A percentile compares a stretch with the other conserved stretches of the same genome.
These are phyloP conservation scores for Anthoscopus minutus DNA, from an alignment of 2,113 vertebrate genomes.

Conservation along the genomic window DNA sequence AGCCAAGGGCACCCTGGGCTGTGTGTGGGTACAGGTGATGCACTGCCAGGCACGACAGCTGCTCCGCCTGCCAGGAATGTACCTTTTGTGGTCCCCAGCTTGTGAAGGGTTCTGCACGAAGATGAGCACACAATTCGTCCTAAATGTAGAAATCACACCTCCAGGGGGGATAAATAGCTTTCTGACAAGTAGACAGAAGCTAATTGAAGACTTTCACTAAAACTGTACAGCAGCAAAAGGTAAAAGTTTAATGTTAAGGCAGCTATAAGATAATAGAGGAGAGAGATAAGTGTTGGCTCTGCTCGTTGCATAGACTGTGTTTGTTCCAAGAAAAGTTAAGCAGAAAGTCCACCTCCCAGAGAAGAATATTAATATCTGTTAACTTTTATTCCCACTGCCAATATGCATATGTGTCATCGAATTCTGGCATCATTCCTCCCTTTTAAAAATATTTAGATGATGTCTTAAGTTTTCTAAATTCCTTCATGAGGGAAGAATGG, in stretches of 20 bases:
- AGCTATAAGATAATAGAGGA: neutral
- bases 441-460: neutral
- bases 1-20: neutral
- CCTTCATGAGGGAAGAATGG: conserved; percentile 13
- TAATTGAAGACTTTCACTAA: neutral
- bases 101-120: neutral
- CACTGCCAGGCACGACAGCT: neutral
- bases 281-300: neutral
- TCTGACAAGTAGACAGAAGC: neutral
- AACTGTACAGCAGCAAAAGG: neutral
- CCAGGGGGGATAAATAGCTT: neutral
- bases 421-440: neutral
- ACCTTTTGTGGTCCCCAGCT: neutral
- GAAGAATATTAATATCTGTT: neutral
- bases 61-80: neutral
- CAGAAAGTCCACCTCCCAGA: neutral
- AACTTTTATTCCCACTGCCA: neutral
- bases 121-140: neutral
- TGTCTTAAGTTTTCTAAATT: neutral
- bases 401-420: neutral
- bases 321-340: neutral
- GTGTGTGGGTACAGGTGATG: neutral
- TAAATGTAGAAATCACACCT: neutral
- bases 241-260: neutral
- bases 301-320: neutral